phyloP scores from a whole-genome alignment of 2,113 vertebrate genomes.

The Heterotis niloticus region DNA sequence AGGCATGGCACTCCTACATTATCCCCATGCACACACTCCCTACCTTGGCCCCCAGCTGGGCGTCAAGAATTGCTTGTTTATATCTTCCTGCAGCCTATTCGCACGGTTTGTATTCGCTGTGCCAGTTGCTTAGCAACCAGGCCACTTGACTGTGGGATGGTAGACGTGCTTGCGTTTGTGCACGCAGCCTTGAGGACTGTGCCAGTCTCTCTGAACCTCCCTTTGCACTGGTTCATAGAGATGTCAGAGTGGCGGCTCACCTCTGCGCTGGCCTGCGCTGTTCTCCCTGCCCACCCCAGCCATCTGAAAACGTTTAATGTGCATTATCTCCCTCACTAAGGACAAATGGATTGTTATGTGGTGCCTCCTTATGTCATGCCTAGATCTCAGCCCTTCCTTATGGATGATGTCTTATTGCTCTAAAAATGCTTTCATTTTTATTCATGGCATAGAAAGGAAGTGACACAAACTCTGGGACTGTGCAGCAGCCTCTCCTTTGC shows the following conservation, averaged over 20 bases:
- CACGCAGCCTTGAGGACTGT: neutral
- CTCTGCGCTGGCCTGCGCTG: neutral
- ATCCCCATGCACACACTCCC: neutral
- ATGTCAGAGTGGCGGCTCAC: neutral
- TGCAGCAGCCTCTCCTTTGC: neutral
- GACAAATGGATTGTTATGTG: neutral
- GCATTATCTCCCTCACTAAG: neutral
- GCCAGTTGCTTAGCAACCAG: conserved; percentile 61
- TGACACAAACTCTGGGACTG: too few species aligned
- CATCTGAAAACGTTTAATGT: neutral
- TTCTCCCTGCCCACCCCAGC: neutral
- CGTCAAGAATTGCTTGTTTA: conserved; percentile 52
- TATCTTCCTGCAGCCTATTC: conserved; percentile 38
- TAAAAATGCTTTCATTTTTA: neutral
- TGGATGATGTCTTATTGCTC: too few species aligned
- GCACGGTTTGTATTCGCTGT: conserved; percentile 43
- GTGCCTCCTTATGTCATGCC: neutral
- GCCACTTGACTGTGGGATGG: conserved; percentile 34
- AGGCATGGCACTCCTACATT: neutral
- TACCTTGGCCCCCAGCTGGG: conserved; percentile 40
- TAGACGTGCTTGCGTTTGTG: conserved; percentile 10
- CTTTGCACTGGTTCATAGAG: neutral
- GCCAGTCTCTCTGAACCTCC: neutral
- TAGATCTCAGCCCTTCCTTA: neutral
- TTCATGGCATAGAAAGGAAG: neutral